Conservation (phyloP, 2,888 invertebrate species). For the Phanerotoma sp. region DNA sequence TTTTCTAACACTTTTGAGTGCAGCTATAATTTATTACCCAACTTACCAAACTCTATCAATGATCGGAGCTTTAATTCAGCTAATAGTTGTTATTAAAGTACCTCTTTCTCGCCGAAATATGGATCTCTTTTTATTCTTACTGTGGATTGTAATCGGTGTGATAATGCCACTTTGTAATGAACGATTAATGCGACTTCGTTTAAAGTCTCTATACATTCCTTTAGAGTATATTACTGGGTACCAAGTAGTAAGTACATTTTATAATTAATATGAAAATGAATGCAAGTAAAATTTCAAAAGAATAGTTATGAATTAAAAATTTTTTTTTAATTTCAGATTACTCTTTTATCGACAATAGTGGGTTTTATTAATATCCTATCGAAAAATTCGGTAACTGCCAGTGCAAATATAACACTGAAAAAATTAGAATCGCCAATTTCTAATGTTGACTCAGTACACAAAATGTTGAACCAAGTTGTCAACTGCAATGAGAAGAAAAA, state of each 20-base stretch:
- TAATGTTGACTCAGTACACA: slow-evolving; percentile 19
- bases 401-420: slow-evolving; percentile 45
- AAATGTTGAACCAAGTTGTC: slow-evolving; percentile 8
- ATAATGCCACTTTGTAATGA: slow-evolving; percentile 39
- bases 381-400: slow-evolving; percentile 26
- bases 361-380: slow-evolving; percentile 42
- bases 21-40: slow-evolving; percentile 38
- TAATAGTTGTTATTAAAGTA: slow-evolving; percentile 36
- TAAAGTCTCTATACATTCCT: slow-evolving; percentile 34
- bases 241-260: slow-evolving; percentile 42
- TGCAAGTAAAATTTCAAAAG: background rate
- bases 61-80: slow-evolving; percentile 46
- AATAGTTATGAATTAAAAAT: slow-evolving; percentile 9
- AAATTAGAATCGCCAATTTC: slow-evolving; percentile 43
- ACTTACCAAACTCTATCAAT: slow-evolving; percentile 42
- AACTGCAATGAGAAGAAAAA: background rate
- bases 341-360: slow-evolving; percentile 39
- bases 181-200: slow-evolving; percentile 33
- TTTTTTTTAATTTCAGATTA: slow-evolving; percentile 35
- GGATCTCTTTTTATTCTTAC: slow-evolving; percentile 42
- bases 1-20: slow-evolving; percentile 42
- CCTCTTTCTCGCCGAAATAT: slow-evolving; percentile 32
- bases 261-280: slow-evolving; percentile 7
- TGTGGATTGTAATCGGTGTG: slow-evolving; percentile 47
- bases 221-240: slow-evolving; percentile 41